Percentiles rank a stretch among this genome's conserved stretches.
Conservation (phyloP, 2,888 invertebrate species). For the Scelioninae gen. 2 region DNA sequence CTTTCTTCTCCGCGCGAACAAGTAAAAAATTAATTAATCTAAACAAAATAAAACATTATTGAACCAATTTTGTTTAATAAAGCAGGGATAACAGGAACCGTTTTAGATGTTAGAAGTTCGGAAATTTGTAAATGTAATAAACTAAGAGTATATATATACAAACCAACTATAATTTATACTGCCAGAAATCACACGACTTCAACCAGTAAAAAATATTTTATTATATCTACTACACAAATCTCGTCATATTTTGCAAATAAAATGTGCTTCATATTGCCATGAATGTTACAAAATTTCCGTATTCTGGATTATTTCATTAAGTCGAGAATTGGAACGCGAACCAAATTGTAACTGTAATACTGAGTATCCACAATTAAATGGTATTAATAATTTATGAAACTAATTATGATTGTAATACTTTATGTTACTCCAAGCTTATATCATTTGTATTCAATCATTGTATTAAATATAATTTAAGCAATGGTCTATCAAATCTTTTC, state of each 20-base stretch:
- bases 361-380: conserved; percentile 23
- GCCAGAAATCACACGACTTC: conserved; percentile 39
- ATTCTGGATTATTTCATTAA: too few relatives aligned
- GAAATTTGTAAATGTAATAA: conserved; percentile 54
- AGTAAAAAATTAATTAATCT: conserved; percentile 3
- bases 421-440: background rate
- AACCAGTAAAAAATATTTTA: conserved; percentile 51
- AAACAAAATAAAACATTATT: background rate
- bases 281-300: conserved; percentile 5
- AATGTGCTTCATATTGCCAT: conserved; percentile 29
- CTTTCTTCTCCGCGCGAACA: background rate
- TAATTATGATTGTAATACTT: background rate
- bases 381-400: conserved; percentile 9
- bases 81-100: conserved; percentile 29
- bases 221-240: conserved; percentile 33
- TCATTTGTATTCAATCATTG: conserved; percentile 7
- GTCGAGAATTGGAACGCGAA: too few relatives aligned
- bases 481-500: conserved; percentile 1
- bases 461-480: conserved; percentile 10
- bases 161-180: conserved; percentile 51
- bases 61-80: conserved; percentile 17
- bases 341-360: conserved; percentile 25
- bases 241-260: conserved; percentile 47
- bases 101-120: conserved; percentile 45
- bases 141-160: conserved; percentile 47